A percentile compares a stretch with the other conserved stretches of the same genome.
Conservation (phyloP, 2,888 invertebrate genomes). For the Opisthograptis luteolata region DNA sequence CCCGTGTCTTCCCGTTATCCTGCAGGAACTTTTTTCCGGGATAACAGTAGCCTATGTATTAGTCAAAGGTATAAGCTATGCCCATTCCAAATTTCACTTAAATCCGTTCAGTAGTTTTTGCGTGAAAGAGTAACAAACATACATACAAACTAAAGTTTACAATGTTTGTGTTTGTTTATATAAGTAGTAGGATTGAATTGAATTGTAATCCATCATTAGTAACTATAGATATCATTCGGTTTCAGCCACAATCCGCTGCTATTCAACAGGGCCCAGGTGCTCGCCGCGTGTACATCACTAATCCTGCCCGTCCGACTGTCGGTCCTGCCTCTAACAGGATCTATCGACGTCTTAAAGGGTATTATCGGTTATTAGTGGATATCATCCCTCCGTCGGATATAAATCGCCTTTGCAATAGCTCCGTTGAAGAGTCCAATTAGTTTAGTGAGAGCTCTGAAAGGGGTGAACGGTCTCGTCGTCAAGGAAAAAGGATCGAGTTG, state of each 20-base stretch:
- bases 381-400: constrained; percentile 32
- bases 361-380: constrained; percentile 36
- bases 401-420: constrained; percentile 28
- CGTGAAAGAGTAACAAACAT: too few relatives aligned
- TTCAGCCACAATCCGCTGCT: constrained; percentile 11
- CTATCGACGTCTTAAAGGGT: constrained; percentile 40
- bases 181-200: too few relatives aligned
- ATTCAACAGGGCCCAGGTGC: constrained; percentile 15
- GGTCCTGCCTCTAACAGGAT: constrained; percentile 33
- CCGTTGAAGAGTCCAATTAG: constrained; percentile 27
- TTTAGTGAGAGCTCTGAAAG: constrained; percentile 22
- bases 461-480: constrained; percentile 14
- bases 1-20: too few relatives aligned
- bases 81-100: too few relatives aligned
- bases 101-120: too few relatives aligned
- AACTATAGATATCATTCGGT: too few relatives aligned
- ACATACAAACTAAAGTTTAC: too few relatives aligned
- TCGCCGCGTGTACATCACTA: constrained; percentile 33
- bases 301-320: constrained; percentile 37
- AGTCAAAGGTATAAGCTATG: too few relatives aligned
- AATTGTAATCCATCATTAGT: too few relatives aligned
- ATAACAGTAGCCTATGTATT: too few relatives aligned
- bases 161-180: too few relatives aligned
- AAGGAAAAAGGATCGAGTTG: constrained; percentile 7
- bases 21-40: too few relatives aligned